phyloP scores from a whole-genome alignment of 2,888 invertebrate species.

The Acrobeloides nanus region DNA sequence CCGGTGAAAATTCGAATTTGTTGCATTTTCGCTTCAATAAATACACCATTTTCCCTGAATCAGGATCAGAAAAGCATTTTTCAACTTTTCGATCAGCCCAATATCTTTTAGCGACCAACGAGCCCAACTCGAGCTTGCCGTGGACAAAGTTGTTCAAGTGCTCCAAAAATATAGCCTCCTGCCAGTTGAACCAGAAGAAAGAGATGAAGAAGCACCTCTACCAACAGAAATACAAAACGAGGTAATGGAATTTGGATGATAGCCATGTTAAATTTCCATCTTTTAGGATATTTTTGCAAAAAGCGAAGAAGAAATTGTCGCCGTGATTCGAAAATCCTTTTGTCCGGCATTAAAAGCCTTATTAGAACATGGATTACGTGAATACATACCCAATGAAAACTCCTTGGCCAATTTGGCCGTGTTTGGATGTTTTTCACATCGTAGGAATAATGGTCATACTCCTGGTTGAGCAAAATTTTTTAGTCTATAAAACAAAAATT shows the following conservation, averaged over 20 bases:
- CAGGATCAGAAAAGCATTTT: too few relatives aligned
- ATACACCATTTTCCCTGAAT: too few relatives aligned
- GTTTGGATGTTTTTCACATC: constrained; percentile 34
- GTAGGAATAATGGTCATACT: constrained; percentile 1
- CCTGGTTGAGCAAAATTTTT: constrained; percentile 1
- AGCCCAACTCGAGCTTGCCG: constrained; percentile 81
- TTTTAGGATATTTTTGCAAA: constrained; percentile 45
- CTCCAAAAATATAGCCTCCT: too few relatives aligned
- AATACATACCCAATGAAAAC: constrained; percentile 14
- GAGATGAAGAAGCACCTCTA: too few relatives aligned
- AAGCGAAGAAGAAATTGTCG: constrained; percentile 73
- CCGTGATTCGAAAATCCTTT: constrained; percentile 81
- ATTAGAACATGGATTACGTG: constrained; percentile 79
- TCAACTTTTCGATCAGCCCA: too few relatives aligned
- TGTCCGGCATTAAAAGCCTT: constrained; percentile 82
- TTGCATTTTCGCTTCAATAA: too few relatives aligned
- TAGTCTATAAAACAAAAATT: background rate
- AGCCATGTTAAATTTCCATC: too few relatives aligned
- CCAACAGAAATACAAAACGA: too few relatives aligned
- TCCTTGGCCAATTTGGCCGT: constrained; percentile 11
- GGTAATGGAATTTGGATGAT: too few relatives aligned
- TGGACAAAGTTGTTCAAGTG: constrained; percentile 63
- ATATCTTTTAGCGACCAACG: constrained; percentile 68
- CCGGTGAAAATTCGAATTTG: too few relatives aligned
- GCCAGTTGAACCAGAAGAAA: too few relatives aligned